Conservation (phyloP, 1,140 invertebrate genomes). For the Diachasma alloeum region DNA sequence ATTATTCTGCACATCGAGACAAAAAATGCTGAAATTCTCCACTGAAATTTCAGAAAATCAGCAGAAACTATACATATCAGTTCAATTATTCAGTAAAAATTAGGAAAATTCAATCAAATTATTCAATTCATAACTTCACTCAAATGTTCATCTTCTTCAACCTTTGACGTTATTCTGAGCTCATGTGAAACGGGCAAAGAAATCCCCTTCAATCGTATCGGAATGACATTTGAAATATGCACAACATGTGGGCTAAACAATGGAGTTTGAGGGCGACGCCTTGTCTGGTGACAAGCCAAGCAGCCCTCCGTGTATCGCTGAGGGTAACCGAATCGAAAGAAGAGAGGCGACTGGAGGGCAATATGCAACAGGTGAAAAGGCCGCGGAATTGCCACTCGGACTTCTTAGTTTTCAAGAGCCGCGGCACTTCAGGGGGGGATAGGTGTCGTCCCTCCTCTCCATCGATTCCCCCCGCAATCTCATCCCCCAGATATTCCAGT, state of each 20-base stretch:
- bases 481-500: not conserved
- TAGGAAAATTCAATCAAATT: no score
- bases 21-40: no score
- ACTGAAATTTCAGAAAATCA: no score
- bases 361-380: conserved; percentile 56
- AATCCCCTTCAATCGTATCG: not conserved
- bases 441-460: not conserved
- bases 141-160: not conserved
- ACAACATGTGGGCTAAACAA: no score
- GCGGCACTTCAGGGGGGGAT: not conserved
- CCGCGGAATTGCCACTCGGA: not conserved
- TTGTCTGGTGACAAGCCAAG: no score
- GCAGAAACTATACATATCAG: no score
- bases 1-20: no score
- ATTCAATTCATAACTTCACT: no score
- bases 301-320: not conserved
- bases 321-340: not conserved
- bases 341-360: not conserved
- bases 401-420: conserved; percentile 22
- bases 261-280: not conserved
- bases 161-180: not conserved
- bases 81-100: no score
- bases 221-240: no score
- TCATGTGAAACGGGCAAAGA: not conserved
- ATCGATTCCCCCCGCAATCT: not conserved